Evolutionary conservation across 2,888 invertebrate species (phyloP).

Genomic region (Rhopalosiphum nymphaeae): DNA sequence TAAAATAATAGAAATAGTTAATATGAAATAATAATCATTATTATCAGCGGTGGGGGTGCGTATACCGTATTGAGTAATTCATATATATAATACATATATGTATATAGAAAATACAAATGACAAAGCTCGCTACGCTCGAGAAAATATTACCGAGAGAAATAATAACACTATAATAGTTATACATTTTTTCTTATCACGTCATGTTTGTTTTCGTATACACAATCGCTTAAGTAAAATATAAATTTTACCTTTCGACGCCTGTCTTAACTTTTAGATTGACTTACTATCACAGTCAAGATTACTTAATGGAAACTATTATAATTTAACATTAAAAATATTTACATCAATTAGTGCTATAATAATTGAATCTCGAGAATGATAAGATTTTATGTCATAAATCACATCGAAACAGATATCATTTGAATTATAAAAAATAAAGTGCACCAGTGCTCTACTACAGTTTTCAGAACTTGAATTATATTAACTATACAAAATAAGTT

Average conservation of each 20-base stretch:
- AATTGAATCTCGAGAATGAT: neutral
- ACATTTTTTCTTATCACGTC: neutral
- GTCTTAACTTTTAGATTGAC: neutral
- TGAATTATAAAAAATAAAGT: neutral
- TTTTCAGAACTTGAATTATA: neutral
- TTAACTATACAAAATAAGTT: neutral
- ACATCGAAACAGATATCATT: neutral
- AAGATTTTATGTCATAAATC: neutral
- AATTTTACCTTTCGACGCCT: neutral
- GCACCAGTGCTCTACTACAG: neutral
- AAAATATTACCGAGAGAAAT: slow-evolving; percentile 20
- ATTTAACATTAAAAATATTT: neutral
- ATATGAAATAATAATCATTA: slow-evolving; percentile 18
- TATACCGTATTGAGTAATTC: neutral
- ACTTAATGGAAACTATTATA: neutral
- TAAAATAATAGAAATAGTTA: neutral
- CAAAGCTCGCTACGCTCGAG: neutral
- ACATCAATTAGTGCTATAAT: neutral
- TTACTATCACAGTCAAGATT: neutral
- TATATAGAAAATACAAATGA: neutral
- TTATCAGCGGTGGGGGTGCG: neutral
- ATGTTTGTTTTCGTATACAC: neutral
- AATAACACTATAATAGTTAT: neutral
- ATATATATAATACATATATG: neutral
- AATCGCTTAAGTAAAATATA: neutral